phyloP scores from a whole-genome alignment of 2,888 invertebrate species.

The Argynnis bischoffii region DNA sequence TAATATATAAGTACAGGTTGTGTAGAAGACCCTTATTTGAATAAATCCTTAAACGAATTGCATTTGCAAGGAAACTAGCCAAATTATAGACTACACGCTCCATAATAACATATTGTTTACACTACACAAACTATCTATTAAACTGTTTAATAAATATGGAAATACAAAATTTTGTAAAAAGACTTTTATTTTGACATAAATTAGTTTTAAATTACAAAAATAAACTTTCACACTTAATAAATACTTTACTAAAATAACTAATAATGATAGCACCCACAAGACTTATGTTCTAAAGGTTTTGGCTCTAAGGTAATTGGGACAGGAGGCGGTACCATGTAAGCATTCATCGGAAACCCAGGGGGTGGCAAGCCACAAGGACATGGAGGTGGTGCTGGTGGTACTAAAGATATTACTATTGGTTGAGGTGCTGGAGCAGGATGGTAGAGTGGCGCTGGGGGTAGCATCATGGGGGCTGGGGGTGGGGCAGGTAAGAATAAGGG shows the following conservation, averaged over 20 bases:
- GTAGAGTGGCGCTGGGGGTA: conserved; percentile 40
- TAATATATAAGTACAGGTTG: no score
- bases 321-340: conserved; percentile 66
- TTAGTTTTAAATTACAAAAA: no score
- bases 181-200: not conserved
- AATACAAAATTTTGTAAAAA: no score
- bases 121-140: no score
- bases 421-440: conserved; percentile 47
- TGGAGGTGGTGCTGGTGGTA: conserved; percentile 19
- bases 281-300: conserved; percentile 52
- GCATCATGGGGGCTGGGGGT: conserved; percentile 45
- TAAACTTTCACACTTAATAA: not conserved
- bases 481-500: conserved; percentile 58
- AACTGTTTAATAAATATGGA: no score
- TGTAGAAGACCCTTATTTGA: no score
- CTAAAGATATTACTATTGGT: conserved; percentile 21
- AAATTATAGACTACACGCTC: conserved; percentile 18
- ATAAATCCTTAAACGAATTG: conserved; percentile 1
- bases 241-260: conserved; percentile 9
- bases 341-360: conserved; percentile 64
- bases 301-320: conserved; percentile 68
- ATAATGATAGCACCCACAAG: conserved; percentile 46
- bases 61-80: conserved; percentile 20
- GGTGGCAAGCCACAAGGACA: conserved; percentile 35
- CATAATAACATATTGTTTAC: conserved; percentile 1